Evolutionary conservation across 2,113 vertebrate species (phyloP).

Genomic region (Microtus pennsylvanicus): DNA sequence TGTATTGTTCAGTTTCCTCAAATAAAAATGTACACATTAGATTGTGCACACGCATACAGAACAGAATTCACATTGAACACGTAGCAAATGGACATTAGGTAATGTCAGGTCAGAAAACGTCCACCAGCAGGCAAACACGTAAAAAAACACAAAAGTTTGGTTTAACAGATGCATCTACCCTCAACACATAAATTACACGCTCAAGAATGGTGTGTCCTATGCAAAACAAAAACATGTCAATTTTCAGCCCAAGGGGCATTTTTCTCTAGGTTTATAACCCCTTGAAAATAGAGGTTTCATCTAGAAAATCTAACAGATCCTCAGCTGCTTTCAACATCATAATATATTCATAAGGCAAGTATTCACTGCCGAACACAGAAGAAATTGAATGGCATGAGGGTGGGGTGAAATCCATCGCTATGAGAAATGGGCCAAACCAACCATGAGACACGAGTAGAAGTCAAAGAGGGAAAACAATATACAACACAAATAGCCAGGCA

Average conservation of each 20-base stretch:
- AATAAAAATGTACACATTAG: conserved; percentile 35
- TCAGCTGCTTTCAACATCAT: conserved; percentile 50
- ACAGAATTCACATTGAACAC: conserved; percentile 12
- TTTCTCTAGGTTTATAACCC: conserved; percentile 73
- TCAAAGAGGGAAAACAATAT: background rate
- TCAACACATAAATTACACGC: conserved; percentile 43
- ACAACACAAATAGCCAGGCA: background rate
- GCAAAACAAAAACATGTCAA: conserved; percentile 54
- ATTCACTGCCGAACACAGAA: conserved; percentile 58
- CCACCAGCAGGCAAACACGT: conserved; percentile 26
- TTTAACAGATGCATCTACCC: conserved; percentile 52
- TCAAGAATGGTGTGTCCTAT: conserved; percentile 61
- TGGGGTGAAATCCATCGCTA: conserved; percentile 21
- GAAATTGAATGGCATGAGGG: background rate
- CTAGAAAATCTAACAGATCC: conserved; percentile 69
- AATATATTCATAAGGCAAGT: conserved; percentile 54
- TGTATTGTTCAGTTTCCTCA: conserved; percentile 19
- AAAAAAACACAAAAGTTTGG: conserved; percentile 48
- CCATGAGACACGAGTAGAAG: conserved; percentile 36
- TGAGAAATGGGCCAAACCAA: conserved; percentile 67
- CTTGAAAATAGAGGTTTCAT: conserved; percentile 75
- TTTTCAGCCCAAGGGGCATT: conserved; percentile 66
- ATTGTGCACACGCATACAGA: background rate
- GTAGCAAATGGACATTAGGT: conserved; percentile 7
- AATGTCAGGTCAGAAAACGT: conserved; percentile 48